Evolutionary conservation across 1,140 invertebrate species (phyloP).

Genomic region (Drosophila parabipectinata): DNA sequence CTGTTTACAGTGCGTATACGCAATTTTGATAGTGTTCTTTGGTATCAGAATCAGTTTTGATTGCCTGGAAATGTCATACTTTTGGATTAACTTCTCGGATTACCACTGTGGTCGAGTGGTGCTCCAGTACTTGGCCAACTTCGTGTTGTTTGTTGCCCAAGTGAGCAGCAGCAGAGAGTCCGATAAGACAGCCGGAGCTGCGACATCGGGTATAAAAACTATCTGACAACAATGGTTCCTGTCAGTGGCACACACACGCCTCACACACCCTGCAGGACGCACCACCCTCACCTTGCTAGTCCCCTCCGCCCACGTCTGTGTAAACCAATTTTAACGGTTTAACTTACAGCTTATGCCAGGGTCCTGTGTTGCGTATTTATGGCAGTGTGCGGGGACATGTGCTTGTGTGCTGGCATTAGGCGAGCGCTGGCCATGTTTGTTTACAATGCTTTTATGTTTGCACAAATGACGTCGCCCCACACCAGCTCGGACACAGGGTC

Average conservation of each 20-base stretch:
- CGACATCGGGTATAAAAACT: slow-evolving; percentile 19
- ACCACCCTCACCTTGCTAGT: not conserved
- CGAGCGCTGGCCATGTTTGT: slow-evolving; percentile 73
- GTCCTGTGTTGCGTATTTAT: slow-evolving; percentile 8
- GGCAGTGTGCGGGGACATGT: not conserved
- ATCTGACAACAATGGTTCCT: slow-evolving; percentile 53
- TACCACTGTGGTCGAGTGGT: slow-evolving; percentile 23
- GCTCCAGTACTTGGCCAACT: slow-evolving; percentile 51
- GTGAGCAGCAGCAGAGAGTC: slow-evolving; percentile 33
- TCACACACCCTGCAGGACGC: not conserved
- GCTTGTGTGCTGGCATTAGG: slow-evolving; percentile 51
- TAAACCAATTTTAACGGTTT: slow-evolving; percentile 80
- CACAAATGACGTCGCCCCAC: slow-evolving; percentile 62
- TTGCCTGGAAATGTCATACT: not conserved
- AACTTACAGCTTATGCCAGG: slow-evolving; percentile 63
- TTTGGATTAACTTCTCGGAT: slow-evolving; percentile 12
- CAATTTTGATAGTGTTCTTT: not conserved
- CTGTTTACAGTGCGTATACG: not conserved
- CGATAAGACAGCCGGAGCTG: slow-evolving; percentile 42
- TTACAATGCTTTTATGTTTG: slow-evolving; percentile 81
- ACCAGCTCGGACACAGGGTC: slow-evolving; percentile 15
- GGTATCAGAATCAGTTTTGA: not conserved
- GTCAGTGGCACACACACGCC: slow-evolving; percentile 33
- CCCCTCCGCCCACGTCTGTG: slow-evolving; percentile 11
- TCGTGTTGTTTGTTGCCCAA: slow-evolving; percentile 49